Percentiles rank a stretch among this genome's conserved stretches.
These are phyloP conservation scores for Tortrix viridana DNA, from an alignment of 2,888 invertebrate genomes.

Conservation along the genomic window DNA sequence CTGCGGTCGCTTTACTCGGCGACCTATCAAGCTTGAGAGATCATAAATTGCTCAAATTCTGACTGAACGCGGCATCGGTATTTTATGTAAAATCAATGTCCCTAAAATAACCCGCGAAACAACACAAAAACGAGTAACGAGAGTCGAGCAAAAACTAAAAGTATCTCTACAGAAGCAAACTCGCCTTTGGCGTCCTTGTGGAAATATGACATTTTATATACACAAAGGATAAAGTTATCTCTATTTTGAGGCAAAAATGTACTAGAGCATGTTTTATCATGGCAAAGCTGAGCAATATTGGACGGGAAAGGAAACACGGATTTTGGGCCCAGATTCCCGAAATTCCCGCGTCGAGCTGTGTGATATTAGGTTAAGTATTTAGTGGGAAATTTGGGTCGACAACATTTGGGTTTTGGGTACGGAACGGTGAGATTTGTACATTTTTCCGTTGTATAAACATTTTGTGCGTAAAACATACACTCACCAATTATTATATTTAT, in stretches of 20 bases:
- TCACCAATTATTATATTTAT: no score
- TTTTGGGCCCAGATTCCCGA: constrained; percentile 21
- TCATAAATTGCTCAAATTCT: neutral
- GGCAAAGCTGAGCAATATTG: constrained; percentile 32
- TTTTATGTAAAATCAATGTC: neutral
- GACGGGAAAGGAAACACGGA: constrained; percentile 17
- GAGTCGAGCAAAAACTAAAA: no score
- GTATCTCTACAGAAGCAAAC: no score
- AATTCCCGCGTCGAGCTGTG: constrained; percentile 46
- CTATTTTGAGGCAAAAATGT: constrained; percentile 24
- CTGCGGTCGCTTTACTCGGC: neutral
- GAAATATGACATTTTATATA: no score
- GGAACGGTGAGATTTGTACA: neutral
- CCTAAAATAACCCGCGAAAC: no score
- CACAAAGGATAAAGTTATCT: constrained; percentile 17
- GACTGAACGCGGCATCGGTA: neutral
- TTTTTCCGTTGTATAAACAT: neutral
- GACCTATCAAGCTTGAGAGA: neutral
- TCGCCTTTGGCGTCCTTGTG: no score
- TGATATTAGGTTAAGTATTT: constrained; percentile 56
- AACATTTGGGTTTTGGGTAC: constrained; percentile 8
- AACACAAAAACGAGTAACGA: no score
- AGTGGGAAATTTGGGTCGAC: constrained; percentile 29
- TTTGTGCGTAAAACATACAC: no score
- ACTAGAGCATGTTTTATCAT: constrained; percentile 33